Conservation (phyloP, 2,888 invertebrate species). For the Heliconius sara region DNA sequence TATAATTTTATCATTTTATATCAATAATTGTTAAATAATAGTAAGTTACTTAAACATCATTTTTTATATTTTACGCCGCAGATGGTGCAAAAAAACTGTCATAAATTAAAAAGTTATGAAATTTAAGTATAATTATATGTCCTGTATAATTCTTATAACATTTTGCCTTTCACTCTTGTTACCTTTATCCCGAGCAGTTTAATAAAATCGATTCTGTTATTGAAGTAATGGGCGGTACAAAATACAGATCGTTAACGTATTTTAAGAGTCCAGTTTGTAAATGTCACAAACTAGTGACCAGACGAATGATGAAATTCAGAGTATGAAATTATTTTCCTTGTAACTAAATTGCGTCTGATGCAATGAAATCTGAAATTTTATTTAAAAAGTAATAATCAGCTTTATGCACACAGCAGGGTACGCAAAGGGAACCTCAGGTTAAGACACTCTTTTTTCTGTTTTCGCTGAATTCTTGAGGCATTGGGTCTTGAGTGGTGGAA, state of each 20-base stretch:
- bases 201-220: constrained; percentile 29
- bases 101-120: background rate
- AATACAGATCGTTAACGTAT: constrained; percentile 31
- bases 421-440: no score
- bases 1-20: no score
- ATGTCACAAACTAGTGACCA: constrained; percentile 33
- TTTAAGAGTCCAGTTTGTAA: constrained; percentile 38
- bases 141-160: background rate
- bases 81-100: background rate
- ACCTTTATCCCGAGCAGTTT: constrained; percentile 27
- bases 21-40: background rate
- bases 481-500: no score
- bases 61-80: no score
- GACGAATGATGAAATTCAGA: constrained; percentile 24
- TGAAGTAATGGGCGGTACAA: constrained; percentile 34
- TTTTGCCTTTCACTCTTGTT: constrained; percentile 31
- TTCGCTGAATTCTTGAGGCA: no score
- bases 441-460: no score
- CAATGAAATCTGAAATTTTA: background rate
- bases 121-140: constrained; percentile 1
- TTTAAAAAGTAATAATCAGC: background rate
- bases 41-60: background rate
- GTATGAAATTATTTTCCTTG: constrained; percentile 27
- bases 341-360: constrained; percentile 20
- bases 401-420: no score